Base-by-base conservation (phyloP, 92 coral and sea anemone genomes). In the Zoanthus sansibaricus region DNA sequence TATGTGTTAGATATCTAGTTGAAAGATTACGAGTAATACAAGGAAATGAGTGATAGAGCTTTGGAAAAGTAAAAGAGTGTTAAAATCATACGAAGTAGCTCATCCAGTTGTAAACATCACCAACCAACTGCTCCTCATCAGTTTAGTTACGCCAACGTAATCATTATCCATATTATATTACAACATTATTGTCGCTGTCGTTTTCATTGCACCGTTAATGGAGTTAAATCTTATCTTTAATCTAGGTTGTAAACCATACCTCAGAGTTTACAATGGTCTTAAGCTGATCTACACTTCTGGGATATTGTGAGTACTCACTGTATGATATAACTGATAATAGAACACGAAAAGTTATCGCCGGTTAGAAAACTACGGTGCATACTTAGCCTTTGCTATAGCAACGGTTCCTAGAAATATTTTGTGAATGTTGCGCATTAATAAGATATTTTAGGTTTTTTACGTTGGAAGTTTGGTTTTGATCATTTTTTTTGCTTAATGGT, bases 241-340 rank as follows among this genome's bases (percentile, higher is more conserved):
- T 76, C 14, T 18, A 96, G 98, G 98, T 45, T 97, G 99, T 54
- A 95, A 95, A 76, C 99, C 99, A 17, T 97, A 95, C 86, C 87
- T 97, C 9, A 85, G 98, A 9, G 96, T 95, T 20, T 97, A 97
- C 82, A 95, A 87, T 3, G 99, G 98, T 15, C 89, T 93, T 11
- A 90, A 95, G 82, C 95, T 97, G 13, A 93, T 97, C 55, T 93
- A 95, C 89, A 95, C 98, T 5, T 95, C 99, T 11, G 95, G 96
- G 18, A 98, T 97, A 11, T 95, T 90, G 99, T 97, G 91, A 97
- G 98, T 96, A 75, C 9, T 25, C 6, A 9, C 76, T 58, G 75
- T 16, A 13, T 72, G 73, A 54, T 20, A 48, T 6, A 8, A 9
- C 25, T 25, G 25, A 3, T 62, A 17, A 5, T 17, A 62, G 9